Percentiles rank a stretch among this genome's conserved stretches.
phyloP scores from a whole-genome alignment of 2,888 invertebrate species.

The Oligia strigilis region DNA sequence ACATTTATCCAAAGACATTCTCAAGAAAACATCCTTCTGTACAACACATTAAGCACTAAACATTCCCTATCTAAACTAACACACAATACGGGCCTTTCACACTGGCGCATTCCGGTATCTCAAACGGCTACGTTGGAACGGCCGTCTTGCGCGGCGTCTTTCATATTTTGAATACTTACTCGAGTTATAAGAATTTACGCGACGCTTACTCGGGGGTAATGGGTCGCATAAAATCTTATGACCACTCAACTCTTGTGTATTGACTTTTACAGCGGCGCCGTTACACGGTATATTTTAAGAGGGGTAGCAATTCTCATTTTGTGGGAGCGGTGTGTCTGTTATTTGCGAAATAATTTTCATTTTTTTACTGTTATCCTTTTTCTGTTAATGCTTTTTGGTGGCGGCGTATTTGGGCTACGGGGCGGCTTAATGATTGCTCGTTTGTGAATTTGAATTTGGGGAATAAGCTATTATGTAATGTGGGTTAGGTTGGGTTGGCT shows the following conservation, averaged over 20 bases:
- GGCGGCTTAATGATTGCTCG: conserved; percentile 30
- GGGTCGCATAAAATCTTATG: conserved; percentile 88
- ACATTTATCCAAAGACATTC: conserved; percentile 58
- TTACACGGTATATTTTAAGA: conserved; percentile 72
- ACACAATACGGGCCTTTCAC: conserved; percentile 62
- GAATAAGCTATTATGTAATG: conserved; percentile 35
- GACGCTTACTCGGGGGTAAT: conserved; percentile 87
- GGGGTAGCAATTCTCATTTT: conserved; percentile 71
- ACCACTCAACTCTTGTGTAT: conserved; percentile 88
- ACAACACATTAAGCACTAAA: conserved; percentile 62
- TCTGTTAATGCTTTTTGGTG: conserved; percentile 53
- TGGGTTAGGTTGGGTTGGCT: not conserved
- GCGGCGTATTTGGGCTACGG: conserved; percentile 29
- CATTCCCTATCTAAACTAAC: conserved; percentile 64
- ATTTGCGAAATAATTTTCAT: conserved; percentile 61
- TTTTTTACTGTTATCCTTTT: conserved; percentile 63
- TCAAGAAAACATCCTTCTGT: conserved; percentile 56
- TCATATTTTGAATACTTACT: conserved; percentile 89
- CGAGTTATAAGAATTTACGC: conserved; percentile 90
- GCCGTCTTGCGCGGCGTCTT: conserved; percentile 71
- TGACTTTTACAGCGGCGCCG: conserved; percentile 82
- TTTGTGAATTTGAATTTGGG: conserved; percentile 40
- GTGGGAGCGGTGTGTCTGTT: conserved; percentile 65
- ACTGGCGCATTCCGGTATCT: conserved; percentile 63
- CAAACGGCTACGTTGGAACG: conserved; percentile 59